These are phyloP conservation scores for Capitella teleta DNA, from an alignment of 1,140 invertebrate genomes.

Conservation along the genomic window DNA sequence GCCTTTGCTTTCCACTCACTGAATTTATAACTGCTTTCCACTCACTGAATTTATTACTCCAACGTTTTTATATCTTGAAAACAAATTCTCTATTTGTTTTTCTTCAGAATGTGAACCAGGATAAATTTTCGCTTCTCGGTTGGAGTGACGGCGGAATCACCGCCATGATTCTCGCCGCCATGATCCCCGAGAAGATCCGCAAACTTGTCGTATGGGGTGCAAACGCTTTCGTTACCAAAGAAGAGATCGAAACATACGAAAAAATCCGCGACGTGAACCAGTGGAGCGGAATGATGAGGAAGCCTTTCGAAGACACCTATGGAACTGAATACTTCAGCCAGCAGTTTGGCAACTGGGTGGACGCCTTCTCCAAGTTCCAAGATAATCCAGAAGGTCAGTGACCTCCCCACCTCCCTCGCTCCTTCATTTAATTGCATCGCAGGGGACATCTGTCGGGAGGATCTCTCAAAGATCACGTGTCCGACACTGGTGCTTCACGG, in stretches of 20 bases:
- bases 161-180: conserved; percentile 60
- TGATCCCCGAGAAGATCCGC: conserved; percentile 53
- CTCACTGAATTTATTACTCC: too few relatives aligned
- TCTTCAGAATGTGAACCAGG: too few relatives aligned
- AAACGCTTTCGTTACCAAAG: conserved; percentile 59
- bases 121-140: conserved; percentile 68
- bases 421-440: too few relatives aligned
- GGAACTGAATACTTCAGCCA: conserved; percentile 59
- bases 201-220: conserved; percentile 68
- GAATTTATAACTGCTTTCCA: too few relatives aligned
- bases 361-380: conserved; percentile 37
- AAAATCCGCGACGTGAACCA: conserved; percentile 54
- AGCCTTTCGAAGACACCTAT: conserved; percentile 61
- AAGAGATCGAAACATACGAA: conserved; percentile 42
- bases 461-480: conserved; percentile 51
- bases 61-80: too few relatives aligned
- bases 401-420: too few relatives aligned
- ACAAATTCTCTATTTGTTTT: too few relatives aligned
- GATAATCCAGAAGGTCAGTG: neutral
- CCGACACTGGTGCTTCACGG: conserved; percentile 73
- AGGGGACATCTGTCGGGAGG: conserved; percentile 61
- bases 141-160: conserved; percentile 84
- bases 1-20: too few relatives aligned
- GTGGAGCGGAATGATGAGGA: conserved; percentile 69
- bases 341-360: conserved; percentile 62